A percentile compares a stretch with the other conserved stretches of the same genome.
Conservation (phyloP, 1,140 invertebrate species). For the Diorhabda elongata region DNA sequence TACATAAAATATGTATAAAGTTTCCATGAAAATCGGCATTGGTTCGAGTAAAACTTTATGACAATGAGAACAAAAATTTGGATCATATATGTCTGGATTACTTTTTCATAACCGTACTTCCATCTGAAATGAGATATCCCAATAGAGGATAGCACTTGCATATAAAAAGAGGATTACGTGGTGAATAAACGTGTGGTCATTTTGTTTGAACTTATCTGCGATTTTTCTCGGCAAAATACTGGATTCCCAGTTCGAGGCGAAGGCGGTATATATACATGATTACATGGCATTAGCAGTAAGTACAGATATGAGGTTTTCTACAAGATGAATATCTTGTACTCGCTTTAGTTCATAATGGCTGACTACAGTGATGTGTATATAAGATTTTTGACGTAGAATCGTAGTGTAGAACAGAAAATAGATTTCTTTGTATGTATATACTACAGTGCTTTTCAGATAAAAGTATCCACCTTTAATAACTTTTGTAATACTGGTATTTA, state of each 20-base stretch:
- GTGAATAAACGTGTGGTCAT: conserved; percentile 24
- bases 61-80: conserved; percentile 14
- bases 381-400: no score
- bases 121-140: conserved; percentile 13
- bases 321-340: not conserved
- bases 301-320: not conserved
- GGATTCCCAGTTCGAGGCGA: not conserved
- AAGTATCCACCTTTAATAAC: no score
- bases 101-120: conserved; percentile 20
- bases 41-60: not conserved
- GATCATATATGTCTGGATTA: conserved; percentile 19
- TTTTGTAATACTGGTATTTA: no score
- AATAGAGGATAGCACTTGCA: conserved; percentile 10
- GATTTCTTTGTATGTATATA: no score
- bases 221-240: conserved; percentile 4
- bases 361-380: not conserved
- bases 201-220: conserved; percentile 10
- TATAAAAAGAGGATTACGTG: conserved; percentile 24
- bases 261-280: conserved; percentile 1
- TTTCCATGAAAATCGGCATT: conserved; percentile 6
- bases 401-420: no score
- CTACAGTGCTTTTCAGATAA: no score
- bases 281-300: not conserved
- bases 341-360: not conserved
- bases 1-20: not conserved